Evolutionary conservation across 2,888 invertebrate genomes (phyloP).

Genomic region (Spicauda simplicius): DNA sequence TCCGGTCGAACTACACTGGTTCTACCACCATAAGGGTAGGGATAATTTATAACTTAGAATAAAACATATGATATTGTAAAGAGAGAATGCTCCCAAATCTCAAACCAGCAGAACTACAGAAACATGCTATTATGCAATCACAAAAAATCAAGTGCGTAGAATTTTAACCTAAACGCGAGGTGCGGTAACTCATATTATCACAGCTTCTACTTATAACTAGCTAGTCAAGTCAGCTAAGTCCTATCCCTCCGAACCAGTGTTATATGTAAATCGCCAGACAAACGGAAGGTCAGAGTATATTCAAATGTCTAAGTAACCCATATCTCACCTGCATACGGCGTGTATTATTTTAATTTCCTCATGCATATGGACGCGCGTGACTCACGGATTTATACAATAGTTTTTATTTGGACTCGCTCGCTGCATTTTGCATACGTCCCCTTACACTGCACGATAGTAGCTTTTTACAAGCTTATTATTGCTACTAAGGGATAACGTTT

Average conservation of each 20-base stretch:
- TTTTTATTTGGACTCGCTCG: conserved; percentile 36
- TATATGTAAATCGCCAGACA: conserved; percentile 54
- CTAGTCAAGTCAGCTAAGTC: background rate
- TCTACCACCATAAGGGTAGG: too few relatives aligned
- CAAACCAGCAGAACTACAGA: too few relatives aligned
- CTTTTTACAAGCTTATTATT: too few relatives aligned
- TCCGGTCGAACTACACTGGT: too few relatives aligned
- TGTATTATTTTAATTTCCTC: conserved; percentile 74
- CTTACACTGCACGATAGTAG: conserved; percentile 13
- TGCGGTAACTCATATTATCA: background rate
- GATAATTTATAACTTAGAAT: too few relatives aligned
- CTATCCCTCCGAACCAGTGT: conserved; percentile 35
- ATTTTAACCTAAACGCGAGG: background rate
- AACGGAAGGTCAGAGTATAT: conserved; percentile 65
- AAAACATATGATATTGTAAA: too few relatives aligned
- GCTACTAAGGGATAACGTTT: too few relatives aligned
- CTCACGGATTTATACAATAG: conserved; percentile 54
- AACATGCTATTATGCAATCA: too few relatives aligned
- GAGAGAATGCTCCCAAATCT: too few relatives aligned
- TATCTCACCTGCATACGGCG: conserved; percentile 56
- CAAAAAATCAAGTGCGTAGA: too few relatives aligned
- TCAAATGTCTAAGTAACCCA: conserved; percentile 66
- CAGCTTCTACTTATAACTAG: background rate
- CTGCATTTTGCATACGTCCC: conserved; percentile 13
- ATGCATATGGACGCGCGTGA: conserved; percentile 71